A percentile compares a stretch with the other conserved stretches of the same genome.
phyloP scores from a whole-genome alignment of 2,113 vertebrate genomes.

The Pseudopipra pipra region DNA sequence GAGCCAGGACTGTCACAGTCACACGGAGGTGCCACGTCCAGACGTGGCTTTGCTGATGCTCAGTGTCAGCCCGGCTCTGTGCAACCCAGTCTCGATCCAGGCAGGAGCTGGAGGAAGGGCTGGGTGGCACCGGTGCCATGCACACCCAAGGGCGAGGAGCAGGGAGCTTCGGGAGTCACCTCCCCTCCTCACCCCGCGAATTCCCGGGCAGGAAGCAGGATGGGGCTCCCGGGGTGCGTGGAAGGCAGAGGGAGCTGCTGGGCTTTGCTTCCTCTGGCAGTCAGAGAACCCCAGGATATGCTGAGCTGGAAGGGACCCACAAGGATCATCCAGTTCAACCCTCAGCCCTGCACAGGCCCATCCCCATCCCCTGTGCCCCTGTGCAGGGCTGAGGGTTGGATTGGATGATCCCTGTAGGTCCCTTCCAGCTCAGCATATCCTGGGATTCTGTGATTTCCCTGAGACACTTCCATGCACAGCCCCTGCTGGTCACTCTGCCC shows the following conservation, averaged over 20 bases:
- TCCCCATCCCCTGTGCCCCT: not conserved
- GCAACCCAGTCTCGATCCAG: too few relatives aligned
- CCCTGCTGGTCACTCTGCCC: not conserved
- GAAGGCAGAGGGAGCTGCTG: not conserved
- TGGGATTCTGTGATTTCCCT: not conserved
- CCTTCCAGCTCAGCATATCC: not conserved
- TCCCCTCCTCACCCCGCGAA: accelerated
- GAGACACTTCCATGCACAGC: not conserved
- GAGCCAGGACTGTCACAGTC: not conserved
- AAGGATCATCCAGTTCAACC: not conserved
- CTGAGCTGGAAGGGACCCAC: not conserved
- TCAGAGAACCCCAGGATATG: not conserved
- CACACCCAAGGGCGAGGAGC: not conserved
- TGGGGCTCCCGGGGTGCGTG: not conserved
- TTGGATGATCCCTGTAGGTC: not conserved
- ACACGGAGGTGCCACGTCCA: not conserved
- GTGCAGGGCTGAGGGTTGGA: not conserved
- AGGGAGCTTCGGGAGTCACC: not conserved
- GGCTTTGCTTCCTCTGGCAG: not conserved
- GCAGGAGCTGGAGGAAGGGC: not conserved
- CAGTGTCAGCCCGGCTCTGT: not conserved
- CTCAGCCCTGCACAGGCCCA: not conserved
- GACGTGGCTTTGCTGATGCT: not conserved
- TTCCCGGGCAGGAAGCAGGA: not conserved
- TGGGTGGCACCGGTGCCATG: not conserved